Percentiles rank a stretch among this genome's conserved stretches.
Evolutionary conservation across 2,888 invertebrate genomes (phyloP).

Genomic region (Philonicus albiceps): DNA sequence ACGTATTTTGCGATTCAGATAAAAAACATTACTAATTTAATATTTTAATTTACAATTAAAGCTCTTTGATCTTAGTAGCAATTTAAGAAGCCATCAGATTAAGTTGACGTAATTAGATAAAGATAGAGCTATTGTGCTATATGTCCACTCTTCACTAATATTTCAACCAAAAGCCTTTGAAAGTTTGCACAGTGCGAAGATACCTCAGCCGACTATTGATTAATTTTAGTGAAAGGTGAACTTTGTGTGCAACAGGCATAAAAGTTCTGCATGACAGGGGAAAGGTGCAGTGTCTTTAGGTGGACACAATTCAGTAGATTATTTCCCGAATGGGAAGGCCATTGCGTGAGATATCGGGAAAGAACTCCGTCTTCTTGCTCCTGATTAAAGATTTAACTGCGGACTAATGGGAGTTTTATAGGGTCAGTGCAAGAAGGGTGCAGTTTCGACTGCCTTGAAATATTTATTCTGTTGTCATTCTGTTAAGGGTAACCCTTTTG

Average conservation of each 20-base stretch:
- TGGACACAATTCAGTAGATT: not conserved
- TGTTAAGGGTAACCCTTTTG: not conserved
- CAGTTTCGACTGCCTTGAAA: not conserved
- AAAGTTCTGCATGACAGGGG: not conserved
- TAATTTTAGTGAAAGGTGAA: not conserved
- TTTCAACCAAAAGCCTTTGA: not conserved
- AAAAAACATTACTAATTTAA: not conserved
- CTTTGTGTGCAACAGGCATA: slow-evolving; percentile 5
- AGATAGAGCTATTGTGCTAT: not conserved
- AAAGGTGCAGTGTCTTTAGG: not conserved
- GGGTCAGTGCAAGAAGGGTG: not conserved
- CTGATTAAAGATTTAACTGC: not conserved
- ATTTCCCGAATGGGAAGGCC: not conserved
- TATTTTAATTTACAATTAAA: not conserved
- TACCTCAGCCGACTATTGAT: not conserved
- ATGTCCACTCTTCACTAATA: not conserved
- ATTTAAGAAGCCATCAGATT: not conserved
- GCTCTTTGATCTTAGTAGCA: not conserved
- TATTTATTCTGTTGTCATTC: not conserved
- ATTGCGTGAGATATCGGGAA: not conserved
- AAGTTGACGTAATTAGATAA: not conserved
- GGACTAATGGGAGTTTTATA: not conserved
- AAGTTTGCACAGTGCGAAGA: not conserved
- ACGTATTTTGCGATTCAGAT: not conserved
- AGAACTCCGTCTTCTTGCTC: not conserved